Evolutionary conservation across 2,797 vertebrate species (phyloP), one percentile per base, ranked within the genome.

Genomic region (Lithobates sylvaticus): DNA sequence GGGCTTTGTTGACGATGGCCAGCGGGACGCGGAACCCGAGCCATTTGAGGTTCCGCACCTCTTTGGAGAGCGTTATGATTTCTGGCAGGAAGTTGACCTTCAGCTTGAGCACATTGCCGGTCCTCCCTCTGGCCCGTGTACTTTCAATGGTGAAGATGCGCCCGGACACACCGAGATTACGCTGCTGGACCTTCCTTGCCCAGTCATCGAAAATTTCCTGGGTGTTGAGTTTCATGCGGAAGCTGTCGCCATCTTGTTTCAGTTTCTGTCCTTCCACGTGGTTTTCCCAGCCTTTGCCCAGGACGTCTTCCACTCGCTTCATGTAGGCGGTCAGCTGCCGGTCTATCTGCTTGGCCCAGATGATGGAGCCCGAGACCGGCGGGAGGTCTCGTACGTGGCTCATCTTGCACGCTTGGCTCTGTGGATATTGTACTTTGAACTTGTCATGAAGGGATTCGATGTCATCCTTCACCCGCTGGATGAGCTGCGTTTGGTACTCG

Each of bases 131-230:
- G 3, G 97, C 97, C 0, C 98, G 97, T 0, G 97, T 96, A 68
- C 94, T 99, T 90, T 99, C 98, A 0, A 99, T 99, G 84, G 98
- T 97, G 93, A 99, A 99, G 91, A 99, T 99, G 78, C 98, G 97
- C 0, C 98, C 98, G 0, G 97, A 98, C 67, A 99, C 98, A 0
- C 98, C 98, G 0, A 99, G 97, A 90, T 99, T 99, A 84, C 98
- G 98, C 50, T 99, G 98, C 90, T 99, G 98, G 90, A 99, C 98
- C 93, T 99, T 99, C 42, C 97, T 95, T 0, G 98, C 98, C 98
- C 98, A 99, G 89, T 99, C 98, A 36, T 99, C 98, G n/a, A 99
- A 99, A 76, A 99, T 99, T 91, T 99, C 98, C 88, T 99, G 98
- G 3, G 98, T 99, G 89, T 99, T 99, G 81, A 99, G 98, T 89